phyloP scores from a whole-genome alignment of 1,140 invertebrate species.

The Pemphigus obesinymphae region DNA sequence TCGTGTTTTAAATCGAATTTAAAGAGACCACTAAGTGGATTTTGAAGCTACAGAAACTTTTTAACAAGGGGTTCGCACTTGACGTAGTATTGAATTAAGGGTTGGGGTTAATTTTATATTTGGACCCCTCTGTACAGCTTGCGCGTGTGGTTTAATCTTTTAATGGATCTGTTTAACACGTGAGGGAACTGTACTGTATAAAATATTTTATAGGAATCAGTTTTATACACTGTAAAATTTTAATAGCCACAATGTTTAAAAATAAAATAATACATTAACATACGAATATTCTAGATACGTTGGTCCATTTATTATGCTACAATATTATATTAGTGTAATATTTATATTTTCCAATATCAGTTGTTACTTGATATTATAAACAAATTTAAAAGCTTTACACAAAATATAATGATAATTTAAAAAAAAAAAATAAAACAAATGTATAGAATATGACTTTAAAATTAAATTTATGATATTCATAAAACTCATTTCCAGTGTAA shows the following conservation, averaged over 20 bases:
- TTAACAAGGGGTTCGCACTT: not conserved
- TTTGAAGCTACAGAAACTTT: conserved; percentile 8
- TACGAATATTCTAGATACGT: too few species aligned
- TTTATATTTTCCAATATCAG: too few species aligned
- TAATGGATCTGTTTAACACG: conserved; percentile 30
- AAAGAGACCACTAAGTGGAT: conserved; percentile 6
- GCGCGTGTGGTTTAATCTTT: conserved; percentile 1
- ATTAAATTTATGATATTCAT: too few species aligned
- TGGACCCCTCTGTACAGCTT: not conserved
- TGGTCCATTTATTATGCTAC: too few species aligned
- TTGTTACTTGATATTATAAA: too few species aligned
- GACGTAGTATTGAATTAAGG: not conserved
- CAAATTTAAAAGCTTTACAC: too few species aligned
- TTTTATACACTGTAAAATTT: not conserved
- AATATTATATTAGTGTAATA: too few species aligned
- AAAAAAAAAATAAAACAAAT: too few species aligned
- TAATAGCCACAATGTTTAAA: not conserved
- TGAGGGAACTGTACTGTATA: conserved; percentile 3
- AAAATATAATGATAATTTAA: too few species aligned
- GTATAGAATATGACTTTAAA: too few species aligned
- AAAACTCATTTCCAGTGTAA: too few species aligned
- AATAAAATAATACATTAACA: not conserved
- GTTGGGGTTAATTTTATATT: conserved; percentile 17
- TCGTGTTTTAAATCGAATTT: not conserved
- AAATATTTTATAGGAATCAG: too few species aligned